Evolutionary conservation across 1,140 invertebrate genomes (phyloP).

Genomic region (Atta cephalotes): DNA sequence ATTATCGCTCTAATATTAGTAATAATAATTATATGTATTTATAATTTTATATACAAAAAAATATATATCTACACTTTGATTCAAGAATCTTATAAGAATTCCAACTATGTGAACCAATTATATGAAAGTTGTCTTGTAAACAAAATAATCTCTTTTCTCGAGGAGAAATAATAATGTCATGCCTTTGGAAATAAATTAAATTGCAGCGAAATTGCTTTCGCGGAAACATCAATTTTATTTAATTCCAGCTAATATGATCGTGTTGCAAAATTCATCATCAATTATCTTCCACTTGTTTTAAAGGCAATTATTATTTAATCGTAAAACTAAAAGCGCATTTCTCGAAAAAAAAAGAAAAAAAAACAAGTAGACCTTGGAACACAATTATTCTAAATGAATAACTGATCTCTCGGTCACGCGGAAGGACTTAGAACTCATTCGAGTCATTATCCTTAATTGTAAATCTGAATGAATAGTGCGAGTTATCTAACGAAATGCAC

Average conservation of each 20-base stretch:
- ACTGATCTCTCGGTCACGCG: conserved; percentile 4
- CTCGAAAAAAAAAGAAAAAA: not conserved
- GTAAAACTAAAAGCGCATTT: not conserved
- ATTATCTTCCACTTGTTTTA: not conserved
- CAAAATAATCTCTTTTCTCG: too few relatives aligned
- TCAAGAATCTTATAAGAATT: not conserved
- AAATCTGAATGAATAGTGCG: not conserved
- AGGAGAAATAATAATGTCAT: too few relatives aligned
- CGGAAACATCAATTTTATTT: conserved; percentile 9
- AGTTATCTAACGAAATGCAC: not conserved
- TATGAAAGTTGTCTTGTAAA: too few relatives aligned
- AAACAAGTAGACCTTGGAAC: not conserved
- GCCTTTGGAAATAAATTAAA: not conserved
- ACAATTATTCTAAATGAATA: conserved; percentile 27
- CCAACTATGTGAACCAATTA: too few relatives aligned
- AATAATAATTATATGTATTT: too few relatives aligned
- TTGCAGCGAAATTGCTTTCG: not conserved
- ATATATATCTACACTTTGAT: too few relatives aligned
- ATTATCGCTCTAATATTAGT: too few relatives aligned
- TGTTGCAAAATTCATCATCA: not conserved
- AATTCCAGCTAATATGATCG: conserved; percentile 1
- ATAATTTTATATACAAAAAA: too few relatives aligned
- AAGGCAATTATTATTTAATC: not conserved
- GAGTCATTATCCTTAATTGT: not conserved
- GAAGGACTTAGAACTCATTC: conserved; percentile 1